Percentiles rank a stretch among this genome's conserved stretches.
phyloP scores from a whole-genome alignment of 2,113 vertebrate genomes.

The western clawed frog (Xenopus tropicalis) region DNA sequence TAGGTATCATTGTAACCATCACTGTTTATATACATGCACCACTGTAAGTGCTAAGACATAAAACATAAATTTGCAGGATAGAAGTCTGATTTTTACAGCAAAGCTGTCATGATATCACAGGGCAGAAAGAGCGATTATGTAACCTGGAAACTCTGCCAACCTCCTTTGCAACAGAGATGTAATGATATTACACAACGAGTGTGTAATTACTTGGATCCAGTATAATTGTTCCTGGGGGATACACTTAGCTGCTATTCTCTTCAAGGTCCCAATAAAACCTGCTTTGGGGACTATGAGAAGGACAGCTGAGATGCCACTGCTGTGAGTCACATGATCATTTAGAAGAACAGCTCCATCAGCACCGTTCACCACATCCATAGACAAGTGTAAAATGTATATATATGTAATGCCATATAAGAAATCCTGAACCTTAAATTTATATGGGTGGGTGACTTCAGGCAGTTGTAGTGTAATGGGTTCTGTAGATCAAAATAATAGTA shows the following conservation, averaged over 20 bases:
- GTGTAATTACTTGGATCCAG: conserved; percentile 17
- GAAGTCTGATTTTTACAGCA: not conserved
- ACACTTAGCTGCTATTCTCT: conserved; percentile 5
- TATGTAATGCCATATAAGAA: too few relatives aligned
- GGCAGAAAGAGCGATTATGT: conserved; percentile 10
- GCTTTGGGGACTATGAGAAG: not conserved
- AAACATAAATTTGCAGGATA: not conserved
- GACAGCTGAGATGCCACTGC: not conserved
- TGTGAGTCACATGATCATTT: not conserved
- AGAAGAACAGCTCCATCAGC: not conserved
- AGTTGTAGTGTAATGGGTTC: too few relatives aligned
- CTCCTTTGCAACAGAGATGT: not conserved
- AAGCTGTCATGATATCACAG: conserved; percentile 18
- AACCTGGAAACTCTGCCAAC: conserved; percentile 16
- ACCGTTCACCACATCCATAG: not conserved
- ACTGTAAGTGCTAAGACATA: not conserved
- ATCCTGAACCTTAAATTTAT: too few relatives aligned
- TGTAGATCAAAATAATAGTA: too few relatives aligned
- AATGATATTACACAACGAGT: conserved; percentile 23
- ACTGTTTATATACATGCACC: too few relatives aligned
- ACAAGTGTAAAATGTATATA: too few relatives aligned
- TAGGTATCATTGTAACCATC: too few relatives aligned
- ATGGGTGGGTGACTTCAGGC: too few relatives aligned
- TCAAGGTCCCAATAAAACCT: conserved; percentile 14
- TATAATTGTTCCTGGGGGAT: conserved; percentile 26